Evolutionary conservation across 2,113 vertebrate species (phyloP), one percentile per base, ranked within the genome.

Genomic region (Cranoglanis bouderius): DNA sequence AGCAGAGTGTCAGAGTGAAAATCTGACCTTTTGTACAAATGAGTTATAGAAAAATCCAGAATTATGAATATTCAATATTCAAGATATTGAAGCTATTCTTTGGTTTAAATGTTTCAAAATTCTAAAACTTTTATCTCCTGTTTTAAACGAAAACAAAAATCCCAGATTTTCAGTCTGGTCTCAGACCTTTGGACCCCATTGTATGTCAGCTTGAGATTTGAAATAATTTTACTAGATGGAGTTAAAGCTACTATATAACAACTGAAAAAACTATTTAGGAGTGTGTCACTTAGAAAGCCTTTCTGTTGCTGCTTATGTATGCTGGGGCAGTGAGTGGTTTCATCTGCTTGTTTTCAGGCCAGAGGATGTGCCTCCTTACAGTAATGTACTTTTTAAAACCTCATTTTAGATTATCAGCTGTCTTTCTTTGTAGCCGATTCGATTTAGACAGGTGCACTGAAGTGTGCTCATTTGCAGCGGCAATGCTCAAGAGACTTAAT

Each of bases 391-490:
- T 82, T 82, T 21, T 82, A 59, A 59, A 82, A 59, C 81, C 80
- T 59, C 5, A 26, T 82, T 82, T 57, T 82, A 82, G 81, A 82
- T 82, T 19, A 82, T 82, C n/a, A 59, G 32, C 51, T 59, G 32
- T 82, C 80, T 59, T 82, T 82, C 35, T 82, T 59, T 82, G 81
- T 24, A 59, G 55, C 55, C 40, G 53, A 82, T 59, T 59, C 21
- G 51, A 35, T 70, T 51, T 85, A 21, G 84, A 85, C 84, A 85
- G 84, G 84, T 85, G 84, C 84, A 85, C 46, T 85, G 61, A 70
- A 51, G 61, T 85, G 84, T 70, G 63, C 84, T 85, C 84, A 85
- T 85, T 70, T 53, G 84, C 63, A 85, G 84, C 63, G 53, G 63
- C 46, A 49, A 72, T 85, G 63, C 84, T 72, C 84, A 70, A 63